Evolutionary conservation across 2,888 invertebrate genomes (phyloP).

Genomic region (Stegophylla sp.): DNA sequence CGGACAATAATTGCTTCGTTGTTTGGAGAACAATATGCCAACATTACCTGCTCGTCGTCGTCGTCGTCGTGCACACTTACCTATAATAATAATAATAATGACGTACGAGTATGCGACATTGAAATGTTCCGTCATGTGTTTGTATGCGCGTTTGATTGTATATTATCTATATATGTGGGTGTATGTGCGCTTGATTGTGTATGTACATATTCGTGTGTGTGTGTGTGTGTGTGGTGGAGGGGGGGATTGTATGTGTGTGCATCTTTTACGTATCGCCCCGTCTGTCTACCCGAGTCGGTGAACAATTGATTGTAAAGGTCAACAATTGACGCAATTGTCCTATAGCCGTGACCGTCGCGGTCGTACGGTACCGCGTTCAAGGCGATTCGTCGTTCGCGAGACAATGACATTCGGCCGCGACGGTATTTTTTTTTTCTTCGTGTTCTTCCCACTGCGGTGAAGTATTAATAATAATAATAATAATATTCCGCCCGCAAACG

Average conservation of each 20-base stretch:
- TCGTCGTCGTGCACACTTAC: too few relatives aligned
- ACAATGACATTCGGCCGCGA: neutral
- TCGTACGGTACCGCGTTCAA: neutral
- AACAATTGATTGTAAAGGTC: neutral
- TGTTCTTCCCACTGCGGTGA: neutral
- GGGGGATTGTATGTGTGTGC: too few relatives aligned
- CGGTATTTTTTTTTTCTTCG: neutral
- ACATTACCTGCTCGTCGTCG: too few relatives aligned
- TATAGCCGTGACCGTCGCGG: neutral
- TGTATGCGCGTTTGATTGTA: neutral
- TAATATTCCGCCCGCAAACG: neutral
- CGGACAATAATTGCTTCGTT: too few relatives aligned
- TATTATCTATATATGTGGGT: neutral
- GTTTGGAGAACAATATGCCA: too few relatives aligned
- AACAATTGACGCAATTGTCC: neutral
- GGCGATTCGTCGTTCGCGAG: neutral
- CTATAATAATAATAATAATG: too few relatives aligned
- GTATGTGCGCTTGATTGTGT: neutral
- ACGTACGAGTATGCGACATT: too few relatives aligned
- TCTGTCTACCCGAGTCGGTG: neutral
- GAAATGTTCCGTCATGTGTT: neutral
- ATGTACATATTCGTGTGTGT: neutral
- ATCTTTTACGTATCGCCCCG: too few relatives aligned
- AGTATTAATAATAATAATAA: neutral
- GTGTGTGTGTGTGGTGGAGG: neutral